phyloP scores from a whole-genome alignment of 2,888 invertebrate species.

The Serripes groenlandicus region DNA sequence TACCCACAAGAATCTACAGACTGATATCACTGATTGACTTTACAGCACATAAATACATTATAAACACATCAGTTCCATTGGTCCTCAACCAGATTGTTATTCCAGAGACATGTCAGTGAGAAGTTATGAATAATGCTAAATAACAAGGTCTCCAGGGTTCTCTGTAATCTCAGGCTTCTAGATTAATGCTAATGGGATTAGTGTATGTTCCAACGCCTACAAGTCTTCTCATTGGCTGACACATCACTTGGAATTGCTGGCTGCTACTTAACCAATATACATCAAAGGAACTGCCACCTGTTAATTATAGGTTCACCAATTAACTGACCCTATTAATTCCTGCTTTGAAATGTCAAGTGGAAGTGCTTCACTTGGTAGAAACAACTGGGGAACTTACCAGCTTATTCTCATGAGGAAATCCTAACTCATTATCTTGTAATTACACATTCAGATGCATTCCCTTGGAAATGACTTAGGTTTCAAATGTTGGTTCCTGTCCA shows the following conservation, averaged over 20 bases:
- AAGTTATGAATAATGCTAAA: not conserved
- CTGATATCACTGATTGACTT: no score
- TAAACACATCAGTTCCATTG: no score
- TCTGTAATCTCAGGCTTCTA: not conserved
- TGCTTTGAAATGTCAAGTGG: not conserved
- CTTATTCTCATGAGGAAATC: not conserved
- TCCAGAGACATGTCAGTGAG: no score
- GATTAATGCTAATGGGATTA: slow-evolving; percentile 12
- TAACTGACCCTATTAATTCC: slow-evolving; percentile 1
- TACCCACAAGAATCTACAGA: no score
- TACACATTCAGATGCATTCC: not conserved
- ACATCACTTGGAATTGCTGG: not conserved
- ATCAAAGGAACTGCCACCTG: slow-evolving; percentile 12
- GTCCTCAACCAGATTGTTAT: no score
- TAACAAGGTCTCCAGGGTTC: slow-evolving; percentile 9
- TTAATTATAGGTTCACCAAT: not conserved
- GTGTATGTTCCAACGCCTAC: slow-evolving; percentile 1
- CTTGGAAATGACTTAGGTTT: not conserved
- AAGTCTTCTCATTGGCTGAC: not conserved
- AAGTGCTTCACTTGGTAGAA: not conserved
- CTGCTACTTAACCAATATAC: not conserved
- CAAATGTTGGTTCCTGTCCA: not conserved
- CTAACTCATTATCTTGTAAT: slow-evolving; percentile 6
- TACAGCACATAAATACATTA: no score
- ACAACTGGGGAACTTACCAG: not conserved